phyloP scores from a whole-genome alignment of 2,113 vertebrate species.

The Fregata magnificens region DNA sequence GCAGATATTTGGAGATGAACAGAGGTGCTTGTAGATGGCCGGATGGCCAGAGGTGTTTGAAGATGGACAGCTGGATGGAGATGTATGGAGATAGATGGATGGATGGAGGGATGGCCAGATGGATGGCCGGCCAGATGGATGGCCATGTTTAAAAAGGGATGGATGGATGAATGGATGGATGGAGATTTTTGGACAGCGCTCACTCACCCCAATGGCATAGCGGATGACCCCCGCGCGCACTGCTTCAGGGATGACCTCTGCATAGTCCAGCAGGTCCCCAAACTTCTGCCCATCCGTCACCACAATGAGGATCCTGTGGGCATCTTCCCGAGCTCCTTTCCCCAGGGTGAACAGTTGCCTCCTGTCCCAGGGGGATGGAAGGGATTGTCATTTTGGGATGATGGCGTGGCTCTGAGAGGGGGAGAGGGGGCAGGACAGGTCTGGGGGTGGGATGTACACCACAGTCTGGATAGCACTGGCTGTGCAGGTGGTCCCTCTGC shows the following conservation, averaged over 20 bases:
- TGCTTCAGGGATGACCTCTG: conserved; percentile 56
- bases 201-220: conserved; percentile 75
- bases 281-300: conserved; percentile 75
- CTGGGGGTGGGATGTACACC: background rate
- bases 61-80: background rate
- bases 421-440: too few relatives aligned
- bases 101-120: conserved; percentile 57
- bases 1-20: background rate
- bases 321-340: conserved; percentile 40
- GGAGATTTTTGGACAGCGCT: background rate
- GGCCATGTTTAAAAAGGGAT: too few relatives aligned
- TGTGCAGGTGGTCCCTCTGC: background rate
- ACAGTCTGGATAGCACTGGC: conserved; percentile 50
- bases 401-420: too few relatives aligned
- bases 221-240: conserved; percentile 42
- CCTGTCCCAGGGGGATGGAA: background rate
- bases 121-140: too few relatives aligned
- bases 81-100: background rate
- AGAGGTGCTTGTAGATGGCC: background rate
- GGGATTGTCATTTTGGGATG: too few relatives aligned
- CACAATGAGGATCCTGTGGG: conserved; percentile 71
- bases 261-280: background rate
- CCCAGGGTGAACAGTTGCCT: conserved; percentile 42
- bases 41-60: background rate
- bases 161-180: too few relatives aligned